Evolutionary conservation across 2,888 invertebrate species (phyloP), one percentile per base, ranked within the genome.

Genomic region (Metacarcinus magister): DNA sequence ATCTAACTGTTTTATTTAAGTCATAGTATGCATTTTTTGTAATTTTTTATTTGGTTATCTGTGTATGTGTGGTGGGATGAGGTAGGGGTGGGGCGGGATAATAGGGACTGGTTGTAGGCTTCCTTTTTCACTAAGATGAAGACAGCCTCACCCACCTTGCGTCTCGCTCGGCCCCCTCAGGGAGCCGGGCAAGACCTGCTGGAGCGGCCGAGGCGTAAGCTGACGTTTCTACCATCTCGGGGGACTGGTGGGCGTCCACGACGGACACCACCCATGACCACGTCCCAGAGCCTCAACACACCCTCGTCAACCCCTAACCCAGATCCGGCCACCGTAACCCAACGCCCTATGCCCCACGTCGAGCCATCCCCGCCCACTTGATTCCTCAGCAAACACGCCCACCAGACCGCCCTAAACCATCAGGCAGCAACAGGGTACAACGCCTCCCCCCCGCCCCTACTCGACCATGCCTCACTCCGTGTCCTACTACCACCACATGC

Each of bases 191-290:
- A 5, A n/a, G 97, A 97, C 82, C 75, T 95, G 19, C 90, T 94
- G 89, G 96, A 96, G 7, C 94, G 95, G 16, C n/a, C 90, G 96
- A 2, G 94, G 92, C 2, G 97, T 97, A n/a, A 28, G 96, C 97
- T 32, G 96, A 97, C 28, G 97, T 97, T 13, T 97, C 97, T 7
- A 97, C 96, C 5, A 92, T 97, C 4, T 97, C 89, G 97, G 96
- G 2, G 97, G 96, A 75, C 95, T 97, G 95, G 92, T 96, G 19
- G 95, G 95, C 87, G 67, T 43, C n/a, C 46, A 93, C 75, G 28
- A 94, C 90, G 16, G 96, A 96, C n/a, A 60, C 92, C 13, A 48
- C 94, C 28, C 92, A 95, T 67, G 95, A 43, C 75, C 92, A 54
- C 91, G 89, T 32, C 48, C 94, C 48, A 13, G 32, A 60, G 10